phyloP scores from a whole-genome alignment of 2,797 vertebrate genomes.

The Furcifer pardalis region DNA sequence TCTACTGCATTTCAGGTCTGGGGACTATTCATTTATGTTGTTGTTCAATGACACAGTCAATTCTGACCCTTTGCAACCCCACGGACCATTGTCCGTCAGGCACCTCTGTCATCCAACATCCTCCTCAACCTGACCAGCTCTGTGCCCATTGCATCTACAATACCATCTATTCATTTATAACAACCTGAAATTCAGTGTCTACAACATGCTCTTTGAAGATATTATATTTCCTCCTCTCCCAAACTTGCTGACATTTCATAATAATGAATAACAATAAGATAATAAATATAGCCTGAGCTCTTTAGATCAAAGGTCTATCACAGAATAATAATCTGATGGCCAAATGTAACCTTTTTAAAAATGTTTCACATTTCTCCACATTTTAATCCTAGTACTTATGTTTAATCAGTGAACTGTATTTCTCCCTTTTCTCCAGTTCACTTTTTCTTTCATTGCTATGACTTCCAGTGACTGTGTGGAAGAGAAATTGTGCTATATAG shows the following conservation, averaged over 20 bases:
- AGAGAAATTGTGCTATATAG: not conserved
- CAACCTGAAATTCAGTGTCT: too few relatives aligned
- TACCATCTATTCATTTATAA: not conserved
- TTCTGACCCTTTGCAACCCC: too few relatives aligned
- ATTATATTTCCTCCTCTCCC: not conserved
- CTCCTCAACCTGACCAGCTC: too few relatives aligned
- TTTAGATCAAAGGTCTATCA: slow-evolving; percentile 47
- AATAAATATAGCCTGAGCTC: not conserved
- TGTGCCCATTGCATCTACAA: too few relatives aligned
- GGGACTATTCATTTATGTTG: too few relatives aligned
- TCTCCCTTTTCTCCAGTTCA: not conserved
- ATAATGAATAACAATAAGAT: not conserved
- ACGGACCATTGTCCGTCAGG: too few relatives aligned
- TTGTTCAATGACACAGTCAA: too few relatives aligned
- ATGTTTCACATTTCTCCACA: slow-evolving; percentile 45
- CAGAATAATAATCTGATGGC: slow-evolving; percentile 46
- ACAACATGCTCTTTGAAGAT: not conserved
- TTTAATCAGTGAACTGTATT: slow-evolving; percentile 50
- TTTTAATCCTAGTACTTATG: slow-evolving; percentile 53
- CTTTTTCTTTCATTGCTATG: slow-evolving; percentile 15
- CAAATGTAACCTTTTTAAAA: not conserved
- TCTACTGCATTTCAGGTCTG: too few relatives aligned
- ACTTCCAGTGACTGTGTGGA: slow-evolving; percentile 14
- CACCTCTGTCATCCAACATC: too few relatives aligned
- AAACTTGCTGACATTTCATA: not conserved